Conservation (phyloP, 2,888 invertebrate genomes). For the Dusona sp. region DNA sequence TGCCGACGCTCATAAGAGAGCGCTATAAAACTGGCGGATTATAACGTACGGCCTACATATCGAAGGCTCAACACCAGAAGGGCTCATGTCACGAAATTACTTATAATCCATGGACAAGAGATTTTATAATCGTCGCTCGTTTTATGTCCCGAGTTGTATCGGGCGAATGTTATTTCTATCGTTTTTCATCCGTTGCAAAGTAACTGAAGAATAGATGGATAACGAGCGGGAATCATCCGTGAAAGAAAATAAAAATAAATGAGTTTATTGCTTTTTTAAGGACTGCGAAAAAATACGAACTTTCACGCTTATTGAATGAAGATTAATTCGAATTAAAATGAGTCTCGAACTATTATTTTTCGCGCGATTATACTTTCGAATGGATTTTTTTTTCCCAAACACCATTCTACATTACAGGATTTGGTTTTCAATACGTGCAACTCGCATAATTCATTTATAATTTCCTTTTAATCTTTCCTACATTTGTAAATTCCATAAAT, state of each 20-base stretch:
- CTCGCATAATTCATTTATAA: neutral
- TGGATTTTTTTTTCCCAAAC: neutral
- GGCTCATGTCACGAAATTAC: conserved; percentile 43
- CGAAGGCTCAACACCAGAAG: conserved; percentile 55
- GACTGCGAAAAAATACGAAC: neutral
- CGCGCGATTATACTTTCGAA: neutral
- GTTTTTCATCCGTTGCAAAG: neutral
- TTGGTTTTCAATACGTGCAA: neutral
- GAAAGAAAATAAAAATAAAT: neutral
- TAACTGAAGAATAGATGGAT: neutral
- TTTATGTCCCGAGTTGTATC: neutral
- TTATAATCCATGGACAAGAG: conserved; percentile 16
- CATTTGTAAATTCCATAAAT: neutral
- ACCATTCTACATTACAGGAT: neutral
- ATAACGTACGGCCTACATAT: conserved; percentile 66
- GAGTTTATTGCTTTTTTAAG: neutral
- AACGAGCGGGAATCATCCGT: neutral
- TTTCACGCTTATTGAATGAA: neutral
- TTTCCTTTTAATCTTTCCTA: neutral
- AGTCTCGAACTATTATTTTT: neutral
- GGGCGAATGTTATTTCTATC: neutral
- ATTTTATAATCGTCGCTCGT: conserved; percentile 25
- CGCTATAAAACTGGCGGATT: conserved; percentile 57
- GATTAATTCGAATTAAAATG: neutral
- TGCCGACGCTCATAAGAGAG: conserved; percentile 23